Evolutionary conservation across 1,140 invertebrate genomes (phyloP).

Genomic region (Musca vetustissima): DNA sequence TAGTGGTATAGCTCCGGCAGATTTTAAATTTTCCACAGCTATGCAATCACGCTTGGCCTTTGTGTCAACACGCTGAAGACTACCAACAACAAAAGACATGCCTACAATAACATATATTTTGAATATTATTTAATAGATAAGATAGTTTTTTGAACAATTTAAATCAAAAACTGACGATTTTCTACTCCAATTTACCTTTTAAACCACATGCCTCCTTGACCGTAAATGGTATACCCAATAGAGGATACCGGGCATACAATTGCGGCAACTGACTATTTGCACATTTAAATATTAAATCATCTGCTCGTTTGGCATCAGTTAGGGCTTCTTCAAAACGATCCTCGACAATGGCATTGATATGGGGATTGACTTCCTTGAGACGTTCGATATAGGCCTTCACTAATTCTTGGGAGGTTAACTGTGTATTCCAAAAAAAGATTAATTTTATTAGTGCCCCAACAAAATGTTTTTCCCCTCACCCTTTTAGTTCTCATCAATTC

Average conservation of each 20-base stretch:
- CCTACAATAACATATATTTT: slow-evolving; percentile 53
- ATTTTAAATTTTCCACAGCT: slow-evolving; percentile 61
- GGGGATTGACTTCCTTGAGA: slow-evolving; percentile 69
- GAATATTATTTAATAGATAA: background rate
- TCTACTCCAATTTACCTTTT: slow-evolving; percentile 58
- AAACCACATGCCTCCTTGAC: slow-evolving; percentile 73
- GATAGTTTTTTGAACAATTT: no score
- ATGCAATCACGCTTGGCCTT: slow-evolving; percentile 65
- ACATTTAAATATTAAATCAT: slow-evolving; percentile 48
- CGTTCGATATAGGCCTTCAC: slow-evolving; percentile 68
- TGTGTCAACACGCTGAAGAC: slow-evolving; percentile 59
- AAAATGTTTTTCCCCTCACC: background rate
- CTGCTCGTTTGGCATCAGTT: slow-evolving; percentile 64
- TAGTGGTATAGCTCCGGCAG: slow-evolving; percentile 75
- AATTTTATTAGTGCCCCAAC: no score
- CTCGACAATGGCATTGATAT: slow-evolving; percentile 74
- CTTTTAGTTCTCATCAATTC: slow-evolving; percentile 9
- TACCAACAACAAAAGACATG: slow-evolving; percentile 67
- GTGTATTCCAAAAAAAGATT: background rate
- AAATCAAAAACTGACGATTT: no score
- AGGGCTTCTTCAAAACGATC: slow-evolving; percentile 68
- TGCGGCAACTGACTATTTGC: slow-evolving; percentile 42
- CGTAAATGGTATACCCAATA: slow-evolving; percentile 75
- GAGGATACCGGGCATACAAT: slow-evolving; percentile 59
- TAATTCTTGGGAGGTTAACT: slow-evolving; percentile 66